Conservation (phyloP, 2,797 vertebrate genomes). For the Sebastolobus alascanus region DNA sequence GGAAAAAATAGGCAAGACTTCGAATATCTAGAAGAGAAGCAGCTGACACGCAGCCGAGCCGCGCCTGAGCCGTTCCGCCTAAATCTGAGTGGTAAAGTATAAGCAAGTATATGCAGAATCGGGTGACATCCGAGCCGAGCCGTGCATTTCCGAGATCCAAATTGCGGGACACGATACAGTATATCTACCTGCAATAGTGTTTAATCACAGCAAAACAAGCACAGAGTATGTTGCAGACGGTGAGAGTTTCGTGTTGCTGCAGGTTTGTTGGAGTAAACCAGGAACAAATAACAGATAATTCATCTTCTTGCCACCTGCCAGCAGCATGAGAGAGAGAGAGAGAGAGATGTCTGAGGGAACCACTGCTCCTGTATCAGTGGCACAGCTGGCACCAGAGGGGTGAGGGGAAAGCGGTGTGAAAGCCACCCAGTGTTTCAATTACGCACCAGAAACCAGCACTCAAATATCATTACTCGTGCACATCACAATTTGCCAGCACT, state of each 20-base stretch:
- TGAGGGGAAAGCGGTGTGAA: conserved; percentile 37
- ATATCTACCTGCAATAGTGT: background rate
- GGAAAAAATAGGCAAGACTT: too few relatives aligned
- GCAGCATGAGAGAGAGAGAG: conserved; percentile 26
- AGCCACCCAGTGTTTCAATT: conserved; percentile 73
- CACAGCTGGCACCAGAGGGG: conserved; percentile 64
- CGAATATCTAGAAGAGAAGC: too few relatives aligned
- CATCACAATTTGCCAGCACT: conserved; percentile 63
- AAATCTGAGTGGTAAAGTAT: background rate
- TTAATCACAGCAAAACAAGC: conserved; percentile 1
- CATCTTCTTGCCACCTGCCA: conserved; percentile 63
- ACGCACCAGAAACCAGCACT: conserved; percentile 69
- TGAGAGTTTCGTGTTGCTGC: conserved; percentile 32
- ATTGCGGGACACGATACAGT: background rate
- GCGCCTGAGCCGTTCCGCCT: background rate
- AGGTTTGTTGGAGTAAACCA: conserved; percentile 38
- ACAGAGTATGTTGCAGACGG: background rate
- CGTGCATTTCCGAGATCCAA: background rate
- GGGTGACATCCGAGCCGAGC: background rate
- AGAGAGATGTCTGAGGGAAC: conserved; percentile 57
- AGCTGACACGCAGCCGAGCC: too few relatives aligned
- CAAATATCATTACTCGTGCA: conserved; percentile 68
- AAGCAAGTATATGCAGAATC: background rate
- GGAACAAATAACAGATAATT: conserved; percentile 54
- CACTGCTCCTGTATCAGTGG: conserved; percentile 59